phyloP scores from a whole-genome alignment of 2,797 vertebrate species.

The Acipenser oxyrinchus region DNA sequence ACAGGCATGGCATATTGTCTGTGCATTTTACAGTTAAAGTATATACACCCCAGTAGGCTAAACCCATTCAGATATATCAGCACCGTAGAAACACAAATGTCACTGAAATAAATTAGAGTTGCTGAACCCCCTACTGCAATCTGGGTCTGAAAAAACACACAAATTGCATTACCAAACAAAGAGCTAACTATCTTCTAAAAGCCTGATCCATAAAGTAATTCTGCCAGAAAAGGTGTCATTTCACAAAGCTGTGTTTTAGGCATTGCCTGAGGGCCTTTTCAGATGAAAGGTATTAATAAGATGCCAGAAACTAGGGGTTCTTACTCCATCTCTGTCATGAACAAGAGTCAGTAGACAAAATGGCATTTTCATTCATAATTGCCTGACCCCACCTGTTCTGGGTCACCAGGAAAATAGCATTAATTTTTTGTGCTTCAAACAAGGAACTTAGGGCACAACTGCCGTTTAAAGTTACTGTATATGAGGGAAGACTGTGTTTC shows the following conservation, averaged over 20 bases:
- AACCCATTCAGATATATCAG: neutral
- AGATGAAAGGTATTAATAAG: conserved; percentile 67
- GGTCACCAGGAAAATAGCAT: conserved; percentile 35
- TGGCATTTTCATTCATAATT: conserved; percentile 73
- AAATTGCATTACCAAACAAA: conserved; percentile 40
- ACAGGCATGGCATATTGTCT: neutral
- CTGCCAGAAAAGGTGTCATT: conserved; percentile 57
- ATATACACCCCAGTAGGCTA: neutral
- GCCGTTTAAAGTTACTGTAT: neutral
- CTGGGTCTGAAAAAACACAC: conserved; percentile 28
- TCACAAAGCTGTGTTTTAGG: conserved; percentile 40
- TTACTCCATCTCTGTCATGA: conserved; percentile 68
- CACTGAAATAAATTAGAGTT: conserved; percentile 39
- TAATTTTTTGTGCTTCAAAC: conserved; percentile 17
- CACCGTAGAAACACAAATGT: conserved; percentile 29
- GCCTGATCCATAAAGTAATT: conserved; percentile 58
- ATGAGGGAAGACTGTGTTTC: neutral
- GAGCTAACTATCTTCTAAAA: conserved; percentile 29
- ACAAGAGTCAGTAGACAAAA: conserved; percentile 46
- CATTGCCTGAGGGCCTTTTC: conserved; percentile 61
- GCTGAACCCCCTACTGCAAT: conserved; percentile 26
- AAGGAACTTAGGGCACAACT: conserved; percentile 2
- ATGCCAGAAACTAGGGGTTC: conserved; percentile 53
- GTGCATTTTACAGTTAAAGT: neutral
- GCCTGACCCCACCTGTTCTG: conserved; percentile 50